Evolutionary conservation across 2,888 invertebrate species (phyloP), one percentile per base, ranked within the genome.

Genomic region (Tryphoninae sp.): DNA sequence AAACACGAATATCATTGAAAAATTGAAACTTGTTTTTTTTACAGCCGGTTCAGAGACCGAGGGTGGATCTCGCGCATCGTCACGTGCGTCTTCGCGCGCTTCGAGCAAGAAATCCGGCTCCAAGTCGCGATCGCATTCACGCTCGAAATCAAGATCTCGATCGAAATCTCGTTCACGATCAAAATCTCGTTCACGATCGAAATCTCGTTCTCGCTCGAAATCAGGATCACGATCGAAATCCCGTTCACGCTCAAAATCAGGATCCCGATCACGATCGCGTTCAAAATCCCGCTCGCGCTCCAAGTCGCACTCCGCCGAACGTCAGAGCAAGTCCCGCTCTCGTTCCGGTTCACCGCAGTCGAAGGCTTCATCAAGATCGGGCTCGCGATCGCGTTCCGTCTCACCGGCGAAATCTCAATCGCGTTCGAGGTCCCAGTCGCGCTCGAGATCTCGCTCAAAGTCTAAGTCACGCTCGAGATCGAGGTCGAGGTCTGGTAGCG

Each of bases 21-120:
- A 45, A 40, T 45, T 3, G n/a, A 23, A 13, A 51, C n/a, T 72
- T 19, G 49, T 23, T 76, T 33, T 4, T 33, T 33, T 33, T 89
- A 80, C 84, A 89, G 91, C 87, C 84, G 92, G 87, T 68, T 92
- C 91, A 26, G 92, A 92, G 53, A 92, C 91, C 64, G 92, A 92
- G 81, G 89, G 83, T 7, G 89, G 84, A 22, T 91, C 94, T 0
- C 92, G 91, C 0, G 93, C 94, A 0, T 89, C 90, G 33, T 93
- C 93, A 1, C 88, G 90, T n/a, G 92, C 55, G 88, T 93, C 83
- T 87, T 93, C 86, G 4, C 89, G 87, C 1, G 89, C 88, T 22
- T 91, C 92, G 6, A 89, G 88, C 76, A 88, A 86, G 74, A 88
- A 87, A 86, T 88, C 91, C 6, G 33, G 88, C 85, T 87, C 89